Conservation (phyloP, 1,140 invertebrate species). For the fruit fly (Drosophila melanogaster) region Release_6_plus_ISO1_MT NT_033777.3:10431501-10432000, state of each 20-base stretch:
- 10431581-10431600: conserved; percentile 34
- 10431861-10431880: neutral
- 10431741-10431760: conserved; percentile 36
- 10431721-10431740: conserved; percentile 22
- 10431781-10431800: conserved; percentile 7
- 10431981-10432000: neutral
- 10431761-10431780: conserved; percentile 35
- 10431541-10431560: conserved; percentile 79
- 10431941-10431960: too few species aligned
- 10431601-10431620: neutral
- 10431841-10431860: conserved; percentile 7
- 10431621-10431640: conserved; percentile 49
- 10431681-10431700: conserved; percentile 70
- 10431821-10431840: conserved; percentile 21
- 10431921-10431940: neutral
- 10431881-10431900: neutral
- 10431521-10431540: conserved; percentile 81
- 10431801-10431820: conserved; percentile 10
- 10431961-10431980: too few species aligned
- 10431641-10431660: conserved; percentile 25
- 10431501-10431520: conserved; percentile 52
- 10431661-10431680: conserved; percentile 50
- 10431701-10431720: conserved; percentile 49
- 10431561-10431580: conserved; percentile 68
- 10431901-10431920: neutral